Conservation (phyloP, 2,113 vertebrate genomes). For the Grantiella picta region DNA sequence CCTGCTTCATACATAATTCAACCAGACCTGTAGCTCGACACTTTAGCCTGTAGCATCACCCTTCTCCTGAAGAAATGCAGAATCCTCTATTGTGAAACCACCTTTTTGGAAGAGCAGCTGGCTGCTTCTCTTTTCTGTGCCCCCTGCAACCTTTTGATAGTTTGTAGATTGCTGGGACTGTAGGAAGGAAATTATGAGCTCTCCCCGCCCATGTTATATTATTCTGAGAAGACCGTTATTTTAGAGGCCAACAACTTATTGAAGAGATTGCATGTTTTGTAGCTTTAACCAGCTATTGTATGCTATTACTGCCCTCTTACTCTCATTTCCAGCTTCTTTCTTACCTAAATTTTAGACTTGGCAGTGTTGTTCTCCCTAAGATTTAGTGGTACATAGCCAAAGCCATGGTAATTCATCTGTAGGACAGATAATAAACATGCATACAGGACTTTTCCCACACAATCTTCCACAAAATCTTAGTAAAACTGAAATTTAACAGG, state of each 20-base stretch:
- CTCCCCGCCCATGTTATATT: background rate
- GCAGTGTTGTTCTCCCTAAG: background rate
- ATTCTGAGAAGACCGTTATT: background rate
- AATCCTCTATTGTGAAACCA: background rate
- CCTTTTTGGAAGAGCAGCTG: background rate
- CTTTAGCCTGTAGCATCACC: background rate
- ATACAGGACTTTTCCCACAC: background rate
- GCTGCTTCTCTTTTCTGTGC: background rate
- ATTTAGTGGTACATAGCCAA: background rate
- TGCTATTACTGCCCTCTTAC: background rate
- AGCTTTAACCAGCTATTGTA: background rate
- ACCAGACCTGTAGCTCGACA: background rate
- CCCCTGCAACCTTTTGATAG: background rate
- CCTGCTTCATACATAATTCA: background rate
- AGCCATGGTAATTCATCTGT: background rate
- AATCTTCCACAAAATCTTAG: background rate
- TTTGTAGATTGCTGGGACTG: background rate
- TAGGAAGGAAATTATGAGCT: background rate
- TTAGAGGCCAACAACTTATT: background rate
- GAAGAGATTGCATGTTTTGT: background rate
- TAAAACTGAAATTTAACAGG: background rate
- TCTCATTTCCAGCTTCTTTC: background rate
- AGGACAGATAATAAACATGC: background rate
- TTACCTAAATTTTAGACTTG: background rate
- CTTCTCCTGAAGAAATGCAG: background rate